Evolutionary conservation across 2,888 invertebrate genomes (phyloP), one percentile per base, ranked within the genome.

Genomic region (Andrena fulva): DNA sequence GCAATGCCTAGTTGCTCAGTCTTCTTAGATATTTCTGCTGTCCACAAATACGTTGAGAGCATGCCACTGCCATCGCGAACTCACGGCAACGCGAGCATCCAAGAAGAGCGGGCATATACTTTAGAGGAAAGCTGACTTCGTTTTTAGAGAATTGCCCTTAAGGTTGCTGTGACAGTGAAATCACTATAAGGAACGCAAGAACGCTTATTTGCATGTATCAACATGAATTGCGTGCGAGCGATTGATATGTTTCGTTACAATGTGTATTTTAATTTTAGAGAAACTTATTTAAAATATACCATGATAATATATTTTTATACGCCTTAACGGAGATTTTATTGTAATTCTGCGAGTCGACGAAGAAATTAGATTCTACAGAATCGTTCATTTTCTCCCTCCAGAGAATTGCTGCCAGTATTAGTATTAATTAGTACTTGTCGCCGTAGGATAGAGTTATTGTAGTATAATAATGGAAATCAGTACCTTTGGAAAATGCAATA

Each of bases 351-450:
- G 3, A 35, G 54, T 67, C n/a, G 54, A n/a, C 29, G n/a, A 5
- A 29, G 2, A 48, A 66, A 16, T n/a, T 12, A 35, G 66, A 16
- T 42, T 54, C 10, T 56, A 33, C 3, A 31, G 60, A 66, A 71
- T 29, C n/a, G 42, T 16, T 16, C 29, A 71, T 59, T 29, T 27
- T 76, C 29, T 7, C 6, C 16, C n/a, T 48, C 8, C 10, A 59
- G 56, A 5, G 27, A 67, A 71, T 33, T 67, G 42, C 35, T 64
- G 62, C 71, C 80, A 80, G 78, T 80, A 78, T 77, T 80, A 80
- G 5, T 54, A 33, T 66, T 67, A 67, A 27, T 66, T 62, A 67
- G n/a, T 73, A 78, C 20, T 67, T 78, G 54, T 54, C 33, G 20
- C 42, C 24, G 71, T 63, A 54, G 52, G 27, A 48, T 33, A n/a